Percentiles rank a stretch among this genome's conserved stretches.
These are phyloP conservation scores for Diaprepes abbreviatus DNA, from an alignment of 2,888 invertebrate genomes.

Conservation along the genomic window DNA sequence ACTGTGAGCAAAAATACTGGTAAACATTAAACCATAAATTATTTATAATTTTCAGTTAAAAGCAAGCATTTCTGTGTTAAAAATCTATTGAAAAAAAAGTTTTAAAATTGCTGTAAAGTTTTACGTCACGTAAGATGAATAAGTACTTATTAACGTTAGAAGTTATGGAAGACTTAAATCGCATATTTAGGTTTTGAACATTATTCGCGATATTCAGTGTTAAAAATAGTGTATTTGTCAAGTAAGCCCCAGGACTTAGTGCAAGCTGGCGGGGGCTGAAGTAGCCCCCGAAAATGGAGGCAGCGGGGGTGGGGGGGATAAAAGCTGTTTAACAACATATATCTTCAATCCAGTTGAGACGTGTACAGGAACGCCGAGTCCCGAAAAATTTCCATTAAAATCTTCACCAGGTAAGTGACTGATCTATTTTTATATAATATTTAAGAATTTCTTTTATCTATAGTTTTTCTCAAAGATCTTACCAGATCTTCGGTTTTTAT, in stretches of 20 bases:
- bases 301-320: slow-evolving; percentile 59
- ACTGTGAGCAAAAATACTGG: neutral
- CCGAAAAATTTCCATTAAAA: slow-evolving; percentile 67
- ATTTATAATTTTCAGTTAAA: neutral
- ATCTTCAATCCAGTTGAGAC: slow-evolving; percentile 73
- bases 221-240: slow-evolving; percentile 1
- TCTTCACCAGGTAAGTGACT: slow-evolving; percentile 45
- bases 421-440: no score
- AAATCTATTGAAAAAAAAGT: no score
- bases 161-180: neutral
- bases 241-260: slow-evolving; percentile 24
- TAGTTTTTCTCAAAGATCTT: no score
- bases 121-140: neutral
- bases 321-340: slow-evolving; percentile 69
- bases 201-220: neutral
- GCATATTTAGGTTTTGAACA: no score
- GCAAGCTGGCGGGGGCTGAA: slow-evolving; percentile 65
- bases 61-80: no score
- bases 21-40: neutral
- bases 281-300: slow-evolving; percentile 54
- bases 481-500: no score
- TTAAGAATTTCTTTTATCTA: no score
- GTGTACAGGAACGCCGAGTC: slow-evolving; percentile 73
- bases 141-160: neutral
- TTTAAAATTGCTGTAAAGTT: neutral